Percentiles rank a stretch among this genome's conserved stretches.
phyloP scores from a whole-genome alignment of 2,797 vertebrate species.

The Perodicticus potto region DNA sequence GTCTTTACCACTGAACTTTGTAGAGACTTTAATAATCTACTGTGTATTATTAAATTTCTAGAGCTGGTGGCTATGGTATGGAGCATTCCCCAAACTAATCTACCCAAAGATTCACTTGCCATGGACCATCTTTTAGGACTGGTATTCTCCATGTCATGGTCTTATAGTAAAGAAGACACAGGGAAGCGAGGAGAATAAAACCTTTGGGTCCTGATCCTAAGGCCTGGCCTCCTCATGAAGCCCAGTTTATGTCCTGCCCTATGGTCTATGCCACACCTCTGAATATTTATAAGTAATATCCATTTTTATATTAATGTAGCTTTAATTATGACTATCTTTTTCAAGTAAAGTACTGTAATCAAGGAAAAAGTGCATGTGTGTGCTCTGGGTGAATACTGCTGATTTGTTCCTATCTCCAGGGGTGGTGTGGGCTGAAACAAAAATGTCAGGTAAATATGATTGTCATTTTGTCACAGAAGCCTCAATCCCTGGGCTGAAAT shows the following conservation, averaged over 20 bases:
- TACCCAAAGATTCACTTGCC: background rate
- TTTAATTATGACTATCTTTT: background rate
- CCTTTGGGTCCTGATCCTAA: background rate
- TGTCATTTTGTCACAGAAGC: background rate
- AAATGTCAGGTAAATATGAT: background rate
- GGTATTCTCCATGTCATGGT: background rate
- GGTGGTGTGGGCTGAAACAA: background rate
- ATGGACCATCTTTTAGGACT: background rate
- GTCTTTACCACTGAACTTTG: background rate
- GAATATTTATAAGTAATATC: background rate
- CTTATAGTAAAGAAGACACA: background rate
- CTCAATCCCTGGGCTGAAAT: background rate
- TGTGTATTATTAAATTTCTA: background rate
- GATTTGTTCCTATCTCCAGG: background rate
- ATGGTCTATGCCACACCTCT: background rate
- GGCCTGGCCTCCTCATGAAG: background rate
- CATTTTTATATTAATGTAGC: background rate
- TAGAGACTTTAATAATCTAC: background rate
- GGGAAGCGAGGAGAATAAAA: background rate
- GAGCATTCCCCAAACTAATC: background rate
- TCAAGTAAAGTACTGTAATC: background rate
- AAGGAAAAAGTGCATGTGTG: background rate
- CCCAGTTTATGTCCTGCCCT: rapidly evolving
- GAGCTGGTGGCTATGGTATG: background rate
- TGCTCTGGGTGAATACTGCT: background rate